Percentiles rank a stretch among this genome's conserved stretches.
Conservation (phyloP, 2,888 invertebrate genomes). For the Galerucella calmariensis region DNA sequence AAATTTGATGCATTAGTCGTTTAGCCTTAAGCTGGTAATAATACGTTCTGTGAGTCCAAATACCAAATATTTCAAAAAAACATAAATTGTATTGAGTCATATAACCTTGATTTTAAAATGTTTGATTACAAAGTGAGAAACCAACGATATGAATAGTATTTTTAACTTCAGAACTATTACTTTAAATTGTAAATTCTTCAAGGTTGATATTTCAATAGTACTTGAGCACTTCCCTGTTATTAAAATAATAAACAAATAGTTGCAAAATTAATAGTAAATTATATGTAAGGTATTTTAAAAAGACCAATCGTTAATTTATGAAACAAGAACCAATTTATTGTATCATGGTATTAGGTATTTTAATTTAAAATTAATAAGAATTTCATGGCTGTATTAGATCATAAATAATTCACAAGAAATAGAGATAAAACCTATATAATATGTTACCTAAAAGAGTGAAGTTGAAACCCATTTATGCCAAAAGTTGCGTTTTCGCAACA, state of each 20-base stretch:
- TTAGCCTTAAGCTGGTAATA: too few relatives aligned
- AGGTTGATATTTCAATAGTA: neutral
- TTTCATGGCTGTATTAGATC: too few relatives aligned
- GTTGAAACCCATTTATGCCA: too few relatives aligned
- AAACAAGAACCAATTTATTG: neutral
- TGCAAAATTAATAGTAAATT: neutral
- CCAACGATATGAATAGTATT: neutral
- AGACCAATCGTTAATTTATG: neutral
- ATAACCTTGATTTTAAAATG: neutral
- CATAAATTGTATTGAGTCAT: neutral
- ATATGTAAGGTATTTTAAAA: neutral
- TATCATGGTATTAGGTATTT: neutral
- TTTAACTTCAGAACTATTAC: neutral
- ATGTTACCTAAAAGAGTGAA: too few relatives aligned
- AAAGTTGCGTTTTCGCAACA: too few relatives aligned
- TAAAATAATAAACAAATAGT: neutral
- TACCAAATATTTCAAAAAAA: neutral
- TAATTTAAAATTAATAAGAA: too few relatives aligned
- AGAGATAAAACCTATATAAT: too few relatives aligned
- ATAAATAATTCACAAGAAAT: too few relatives aligned
- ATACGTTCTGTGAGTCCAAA: too few relatives aligned
- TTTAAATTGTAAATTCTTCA: neutral
- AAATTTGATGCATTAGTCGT: too few relatives aligned
- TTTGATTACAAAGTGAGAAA: neutral
- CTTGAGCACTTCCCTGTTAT: neutral